Evolutionary conservation across 2,888 invertebrate genomes (phyloP), one percentile per base, ranked within the genome.

Genomic region (Sarcophaga variegata): DNA sequence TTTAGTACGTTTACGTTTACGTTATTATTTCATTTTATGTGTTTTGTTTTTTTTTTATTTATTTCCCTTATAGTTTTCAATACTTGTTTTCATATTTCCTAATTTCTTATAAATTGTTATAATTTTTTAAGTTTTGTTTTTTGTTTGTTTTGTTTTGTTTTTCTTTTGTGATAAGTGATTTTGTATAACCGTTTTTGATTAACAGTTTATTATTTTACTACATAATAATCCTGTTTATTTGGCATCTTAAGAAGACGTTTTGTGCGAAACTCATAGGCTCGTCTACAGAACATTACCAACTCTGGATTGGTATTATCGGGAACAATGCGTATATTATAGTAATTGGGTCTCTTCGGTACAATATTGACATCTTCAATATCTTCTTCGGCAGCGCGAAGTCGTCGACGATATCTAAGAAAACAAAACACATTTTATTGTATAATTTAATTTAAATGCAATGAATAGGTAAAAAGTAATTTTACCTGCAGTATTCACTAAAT

Each of bases 401-500:
- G 96, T 90, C 97, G 97, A 89, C 97, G 96, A 93, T 98, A 98
- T 93, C 98, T 98, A 94, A 17, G 80, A 72, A n/a, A 54, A 54
- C 54, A 54, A 54, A 54, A 4, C 3, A 54, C 17, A 54, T 17
- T 17, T 17, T 49, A 14, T 11, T 49, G 49, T 49, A 14, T 3
- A 2, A 14, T 20, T 20, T 62, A 59, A 59, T 17, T 59, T 1
- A 4, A 4, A 17, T 59, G 4, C 4, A 3, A 22, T 22, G 22
- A 27, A 27, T 4, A 27, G 27, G 4, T 1, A 27, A 69, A 27
- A 59, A n/a, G 37, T 49, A 64, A 54, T 20, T 83, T 85, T 91
- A 99, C 98, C 99, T 96, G 95, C 98, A 98, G 93, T 98, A 99
- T 94, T 99, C 99, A 94, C 98, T 97, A 93, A 97, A 98, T 62